phyloP scores from a whole-genome alignment of 2,113 vertebrate genomes.

The Notothenia coriiceps region DNA sequence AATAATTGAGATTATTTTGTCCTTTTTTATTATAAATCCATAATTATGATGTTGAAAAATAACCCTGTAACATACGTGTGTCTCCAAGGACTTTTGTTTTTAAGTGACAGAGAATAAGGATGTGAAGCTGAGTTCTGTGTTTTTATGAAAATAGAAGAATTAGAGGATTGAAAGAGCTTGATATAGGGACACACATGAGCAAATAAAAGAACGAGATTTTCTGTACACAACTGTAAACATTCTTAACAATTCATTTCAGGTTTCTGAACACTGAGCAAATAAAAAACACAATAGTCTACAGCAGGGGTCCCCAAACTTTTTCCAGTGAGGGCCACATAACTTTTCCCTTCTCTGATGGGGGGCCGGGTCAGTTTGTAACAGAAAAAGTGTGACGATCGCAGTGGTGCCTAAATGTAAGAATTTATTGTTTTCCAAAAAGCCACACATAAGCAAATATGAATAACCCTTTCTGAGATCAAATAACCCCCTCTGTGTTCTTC shows the following conservation, averaged over 20 bases:
- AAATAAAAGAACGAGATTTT: neutral
- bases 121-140: neutral
- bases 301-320: no score
- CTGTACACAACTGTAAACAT: neutral
- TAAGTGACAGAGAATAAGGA: neutral
- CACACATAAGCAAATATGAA: no score
- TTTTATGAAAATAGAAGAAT: neutral
- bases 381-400: no score
- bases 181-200: neutral
- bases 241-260: neutral
- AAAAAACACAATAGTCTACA: neutral
- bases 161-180: neutral
- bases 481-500: no score
- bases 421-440: no score
- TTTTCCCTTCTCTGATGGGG: no score
- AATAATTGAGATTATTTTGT: no score
- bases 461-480: no score
- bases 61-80: neutral
- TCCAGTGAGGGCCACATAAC: no score
- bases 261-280: slow-evolving; percentile 14
- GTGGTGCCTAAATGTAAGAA: no score
- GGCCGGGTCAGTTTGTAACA: no score
- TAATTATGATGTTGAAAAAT: neutral
- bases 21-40: no score
- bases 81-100: neutral